These are phyloP conservation scores for Physella acuta DNA, from an alignment of 1,140 invertebrate genomes.

Conservation along the genomic window DNA sequence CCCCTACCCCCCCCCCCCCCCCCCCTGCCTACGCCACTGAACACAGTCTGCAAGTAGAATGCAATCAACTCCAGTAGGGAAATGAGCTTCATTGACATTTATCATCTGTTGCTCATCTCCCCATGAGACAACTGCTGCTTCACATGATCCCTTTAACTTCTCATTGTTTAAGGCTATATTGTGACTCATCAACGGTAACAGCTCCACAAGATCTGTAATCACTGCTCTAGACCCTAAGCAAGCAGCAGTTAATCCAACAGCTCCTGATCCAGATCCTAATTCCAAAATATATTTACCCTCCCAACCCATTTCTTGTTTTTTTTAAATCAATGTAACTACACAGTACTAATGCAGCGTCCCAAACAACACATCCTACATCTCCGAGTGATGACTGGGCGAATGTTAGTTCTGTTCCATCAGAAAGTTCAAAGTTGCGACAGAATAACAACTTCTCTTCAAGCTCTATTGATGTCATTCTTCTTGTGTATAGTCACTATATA, in stretches of 20 bases:
- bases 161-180: slow-evolving; percentile 70
- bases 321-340: slow-evolving; percentile 70
- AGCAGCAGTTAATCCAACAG: slow-evolving; percentile 72
- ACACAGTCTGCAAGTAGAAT: slow-evolving; percentile 74
- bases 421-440: slow-evolving; percentile 43
- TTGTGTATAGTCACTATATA: not conserved
- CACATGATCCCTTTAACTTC: slow-evolving; percentile 63
- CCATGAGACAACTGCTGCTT: slow-evolving; percentile 68
- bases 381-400: slow-evolving; percentile 64
- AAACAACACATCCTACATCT: slow-evolving; percentile 77
- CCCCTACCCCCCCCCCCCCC: too few species aligned
- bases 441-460: slow-evolving; percentile 45
- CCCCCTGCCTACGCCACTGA: too few species aligned
- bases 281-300: slow-evolving; percentile 68
- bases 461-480: slow-evolving; percentile 26
- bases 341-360: slow-evolving; percentile 77
- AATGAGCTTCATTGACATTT: slow-evolving; percentile 62
- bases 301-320: slow-evolving; percentile 55
- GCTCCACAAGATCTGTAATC: slow-evolving; percentile 72
- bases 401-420: slow-evolving; percentile 36
- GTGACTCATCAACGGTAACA: slow-evolving; percentile 67
- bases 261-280: slow-evolving; percentile 73
- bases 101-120: slow-evolving; percentile 57
- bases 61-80: slow-evolving; percentile 65
- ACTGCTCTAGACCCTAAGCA: slow-evolving; percentile 73